phyloP scores from a whole-genome alignment of 2,113 vertebrate species.

The Gymnorhina tibicen region DNA sequence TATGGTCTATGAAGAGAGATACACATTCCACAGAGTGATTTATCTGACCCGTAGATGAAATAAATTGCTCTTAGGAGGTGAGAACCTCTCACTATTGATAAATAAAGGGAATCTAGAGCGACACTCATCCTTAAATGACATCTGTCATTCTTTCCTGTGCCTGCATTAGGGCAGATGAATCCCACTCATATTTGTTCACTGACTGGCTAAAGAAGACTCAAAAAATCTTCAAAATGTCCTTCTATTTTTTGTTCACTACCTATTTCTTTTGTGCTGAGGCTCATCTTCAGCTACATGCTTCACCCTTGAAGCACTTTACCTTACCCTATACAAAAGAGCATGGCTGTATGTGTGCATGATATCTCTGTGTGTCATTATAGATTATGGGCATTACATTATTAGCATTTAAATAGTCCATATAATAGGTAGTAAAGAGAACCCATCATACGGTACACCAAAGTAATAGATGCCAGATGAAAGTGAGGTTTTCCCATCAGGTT shows the following conservation, averaged over 20 bases:
- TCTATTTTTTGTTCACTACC: neutral
- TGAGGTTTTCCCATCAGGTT: neutral
- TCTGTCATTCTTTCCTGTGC: neutral
- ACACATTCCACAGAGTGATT: neutral
- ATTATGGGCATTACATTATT: neutral
- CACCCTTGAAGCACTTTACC: neutral
- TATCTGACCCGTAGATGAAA: neutral
- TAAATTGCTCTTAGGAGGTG: neutral
- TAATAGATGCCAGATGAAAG: constrained; percentile 30
- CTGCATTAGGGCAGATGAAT: neutral
- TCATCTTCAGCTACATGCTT: neutral
- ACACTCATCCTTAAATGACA: neutral
- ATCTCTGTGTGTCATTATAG: neutral
- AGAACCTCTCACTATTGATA: neutral
- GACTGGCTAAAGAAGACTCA: neutral
- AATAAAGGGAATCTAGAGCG: neutral
- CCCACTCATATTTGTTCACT: neutral
- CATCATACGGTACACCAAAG: neutral
- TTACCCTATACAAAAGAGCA: neutral
- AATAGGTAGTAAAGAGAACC: neutral
- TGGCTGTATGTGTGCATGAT: neutral
- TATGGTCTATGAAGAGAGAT: neutral
- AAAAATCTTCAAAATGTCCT: neutral
- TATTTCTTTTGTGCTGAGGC: neutral
- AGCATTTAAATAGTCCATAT: neutral